phyloP scores from a whole-genome alignment of 1,140 invertebrate genomes.

The Potamilus streckersoni region DNA sequence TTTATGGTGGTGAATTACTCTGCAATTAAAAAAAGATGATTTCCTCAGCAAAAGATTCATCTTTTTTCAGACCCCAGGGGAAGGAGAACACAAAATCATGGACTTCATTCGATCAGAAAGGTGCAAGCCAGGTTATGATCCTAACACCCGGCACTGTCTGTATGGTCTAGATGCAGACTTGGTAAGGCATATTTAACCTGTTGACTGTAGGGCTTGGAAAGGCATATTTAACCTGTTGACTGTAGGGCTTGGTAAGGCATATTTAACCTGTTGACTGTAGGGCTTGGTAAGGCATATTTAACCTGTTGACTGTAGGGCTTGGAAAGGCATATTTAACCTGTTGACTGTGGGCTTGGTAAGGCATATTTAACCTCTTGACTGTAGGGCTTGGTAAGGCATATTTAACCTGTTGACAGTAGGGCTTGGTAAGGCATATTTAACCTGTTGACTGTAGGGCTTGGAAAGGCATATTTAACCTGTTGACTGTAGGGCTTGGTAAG shows the following conservation, averaged over 20 bases:
- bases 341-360: conserved; percentile 75
- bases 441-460: conserved; percentile 84
- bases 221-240: conserved; percentile 70
- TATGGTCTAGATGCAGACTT: conserved; percentile 97
- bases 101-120: conserved; percentile 93
- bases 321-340: conserved; percentile 41
- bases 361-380: conserved; percentile 73
- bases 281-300: too few relatives aligned
- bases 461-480: conserved; percentile 39
- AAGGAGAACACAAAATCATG: conserved; percentile 99
- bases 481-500: conserved; percentile 78
- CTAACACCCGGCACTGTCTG: conserved; percentile 91
- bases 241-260: conserved; percentile 84
- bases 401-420: conserved; percentile 69
- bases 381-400: conserved; percentile 75
- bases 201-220: conserved; percentile 78
- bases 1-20: too few relatives aligned
- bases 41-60: neutral
- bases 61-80: conserved; percentile 83
- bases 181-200: conserved; percentile 42
- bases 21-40: too few relatives aligned
- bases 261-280: too few relatives aligned
- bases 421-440: conserved; percentile 72
- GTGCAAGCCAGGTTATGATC: conserved; percentile 84
- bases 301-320: too few relatives aligned